A percentile compares a stretch with the other conserved stretches of the same genome.
Conservation (phyloP, 2,113 vertebrate genomes). For the Centrocercus urophasianus region DNA sequence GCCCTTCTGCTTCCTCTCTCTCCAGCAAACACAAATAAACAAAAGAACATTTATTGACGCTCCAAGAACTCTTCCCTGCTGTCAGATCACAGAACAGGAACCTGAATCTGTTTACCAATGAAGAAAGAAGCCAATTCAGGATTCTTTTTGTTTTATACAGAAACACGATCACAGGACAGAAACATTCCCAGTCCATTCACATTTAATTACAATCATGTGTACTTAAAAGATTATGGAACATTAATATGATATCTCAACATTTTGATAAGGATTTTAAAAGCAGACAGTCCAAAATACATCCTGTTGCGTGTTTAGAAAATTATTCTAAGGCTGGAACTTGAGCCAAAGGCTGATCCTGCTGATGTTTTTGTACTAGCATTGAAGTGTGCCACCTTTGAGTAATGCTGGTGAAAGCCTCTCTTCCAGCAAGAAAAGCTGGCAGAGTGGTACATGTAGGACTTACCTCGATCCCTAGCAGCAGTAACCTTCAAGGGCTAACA, state of each 20-base stretch:
- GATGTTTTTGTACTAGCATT: not conserved
- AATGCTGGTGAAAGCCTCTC: not conserved
- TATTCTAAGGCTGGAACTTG: not conserved
- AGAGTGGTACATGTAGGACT: not conserved
- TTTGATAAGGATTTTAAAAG: not conserved
- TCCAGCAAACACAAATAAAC: not conserved
- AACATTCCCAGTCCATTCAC: not conserved
- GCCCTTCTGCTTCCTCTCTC: not conserved
- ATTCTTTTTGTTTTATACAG: not conserved
- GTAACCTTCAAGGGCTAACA: not conserved
- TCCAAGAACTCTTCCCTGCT: not conserved
- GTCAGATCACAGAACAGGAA: constrained; percentile 5
- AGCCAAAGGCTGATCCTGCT: not conserved
- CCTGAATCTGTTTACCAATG: constrained; percentile 38
- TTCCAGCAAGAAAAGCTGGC: not conserved
- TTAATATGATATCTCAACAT: not conserved
- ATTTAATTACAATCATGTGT: not conserved
- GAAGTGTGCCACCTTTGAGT: not conserved
- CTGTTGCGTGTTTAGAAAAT: not conserved
- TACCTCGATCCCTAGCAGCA: not conserved
- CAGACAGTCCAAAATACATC: not conserved
- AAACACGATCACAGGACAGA: not conserved
- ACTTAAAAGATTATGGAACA: not conserved
- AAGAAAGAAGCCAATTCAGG: constrained; percentile 38
- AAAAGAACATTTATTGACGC: constrained; percentile 25